These are phyloP conservation scores for Carettochelys insculpta DNA, from an alignment of 2,113 vertebrate genomes.

Conservation along the genomic window DNA sequence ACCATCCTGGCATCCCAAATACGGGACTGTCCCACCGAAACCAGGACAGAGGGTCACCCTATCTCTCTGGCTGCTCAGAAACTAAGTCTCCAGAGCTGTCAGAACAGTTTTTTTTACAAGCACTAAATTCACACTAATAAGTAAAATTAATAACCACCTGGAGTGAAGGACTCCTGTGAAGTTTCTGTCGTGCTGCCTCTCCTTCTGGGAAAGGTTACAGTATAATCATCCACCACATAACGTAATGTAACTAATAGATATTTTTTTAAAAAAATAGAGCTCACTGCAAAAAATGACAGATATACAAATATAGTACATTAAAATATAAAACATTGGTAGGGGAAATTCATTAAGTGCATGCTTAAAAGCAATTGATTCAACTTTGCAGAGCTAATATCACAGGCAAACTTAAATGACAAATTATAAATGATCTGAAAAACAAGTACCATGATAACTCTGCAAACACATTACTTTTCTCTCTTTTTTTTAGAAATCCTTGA, in stretches of 20 bases:
- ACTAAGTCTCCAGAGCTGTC: background rate
- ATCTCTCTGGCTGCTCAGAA: accelerated
- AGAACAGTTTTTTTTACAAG: background rate
- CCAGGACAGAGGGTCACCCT: too few relatives aligned
- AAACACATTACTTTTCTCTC: constrained; percentile 36
- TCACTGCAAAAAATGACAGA: constrained; percentile 36
- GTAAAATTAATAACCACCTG: background rate
- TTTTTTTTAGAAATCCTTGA: constrained; percentile 38
- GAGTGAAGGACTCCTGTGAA: background rate
- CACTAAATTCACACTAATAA: background rate
- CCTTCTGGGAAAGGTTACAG: constrained; percentile 34
- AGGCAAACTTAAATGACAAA: constrained; percentile 69
- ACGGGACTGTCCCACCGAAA: too few relatives aligned
- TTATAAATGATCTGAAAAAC: constrained; percentile 62
- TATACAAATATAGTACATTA: constrained; percentile 57
- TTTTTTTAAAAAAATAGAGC: constrained; percentile 43
- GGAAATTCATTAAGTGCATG: constrained; percentile 67
- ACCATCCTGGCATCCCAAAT: too few relatives aligned
- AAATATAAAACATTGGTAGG: constrained; percentile 62
- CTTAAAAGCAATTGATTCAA: constrained; percentile 62
- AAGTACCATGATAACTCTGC: constrained; percentile 21
- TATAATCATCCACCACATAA: constrained; percentile 42
- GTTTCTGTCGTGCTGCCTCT: constrained; percentile 43
- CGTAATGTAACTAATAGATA: constrained; percentile 34
- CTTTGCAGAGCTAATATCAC: constrained; percentile 57